Conservation (phyloP, 1,140 invertebrate species). For the Camponotus floridanus region DNA sequence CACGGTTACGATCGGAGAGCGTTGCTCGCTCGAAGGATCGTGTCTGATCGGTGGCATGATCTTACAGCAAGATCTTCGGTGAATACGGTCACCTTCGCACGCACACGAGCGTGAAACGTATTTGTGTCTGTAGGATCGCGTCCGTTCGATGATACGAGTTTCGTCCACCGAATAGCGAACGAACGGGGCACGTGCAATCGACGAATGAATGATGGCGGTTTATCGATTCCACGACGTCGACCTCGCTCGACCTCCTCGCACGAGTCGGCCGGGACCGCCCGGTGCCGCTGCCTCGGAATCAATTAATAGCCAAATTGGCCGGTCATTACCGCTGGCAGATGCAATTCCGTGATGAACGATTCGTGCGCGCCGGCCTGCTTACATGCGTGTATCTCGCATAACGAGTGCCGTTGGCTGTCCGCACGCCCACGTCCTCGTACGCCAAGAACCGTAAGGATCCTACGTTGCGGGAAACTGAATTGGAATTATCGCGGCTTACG, state of each 20-base stretch:
- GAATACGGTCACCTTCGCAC: neutral
- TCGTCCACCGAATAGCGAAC: constrained; percentile 22
- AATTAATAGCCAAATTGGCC: constrained; percentile 77
- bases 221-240: constrained; percentile 52
- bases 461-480: constrained; percentile 21
- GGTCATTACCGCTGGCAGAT: constrained; percentile 72
- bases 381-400: constrained; percentile 61
- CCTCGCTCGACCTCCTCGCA: constrained; percentile 54
- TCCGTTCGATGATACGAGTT: neutral
- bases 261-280: constrained; percentile 22
- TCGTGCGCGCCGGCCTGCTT: constrained; percentile 1
- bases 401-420: constrained; percentile 62
- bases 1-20: constrained; percentile 46
- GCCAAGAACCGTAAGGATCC: constrained; percentile 9
- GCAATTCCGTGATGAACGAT: constrained; percentile 69
- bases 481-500: constrained; percentile 29
- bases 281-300: constrained; percentile 63
- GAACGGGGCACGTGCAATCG: constrained; percentile 6
- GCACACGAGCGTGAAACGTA: neutral
- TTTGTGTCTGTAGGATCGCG: neutral
- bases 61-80: constrained; percentile 42
- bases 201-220: constrained; percentile 65
- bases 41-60: constrained; percentile 55
- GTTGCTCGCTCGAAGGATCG: constrained; percentile 48
- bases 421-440: constrained; percentile 65